These are phyloP conservation scores for Misgurnus mizolepis DNA, from an alignment of 2,113 vertebrate species.

Conservation along the genomic window DNA sequence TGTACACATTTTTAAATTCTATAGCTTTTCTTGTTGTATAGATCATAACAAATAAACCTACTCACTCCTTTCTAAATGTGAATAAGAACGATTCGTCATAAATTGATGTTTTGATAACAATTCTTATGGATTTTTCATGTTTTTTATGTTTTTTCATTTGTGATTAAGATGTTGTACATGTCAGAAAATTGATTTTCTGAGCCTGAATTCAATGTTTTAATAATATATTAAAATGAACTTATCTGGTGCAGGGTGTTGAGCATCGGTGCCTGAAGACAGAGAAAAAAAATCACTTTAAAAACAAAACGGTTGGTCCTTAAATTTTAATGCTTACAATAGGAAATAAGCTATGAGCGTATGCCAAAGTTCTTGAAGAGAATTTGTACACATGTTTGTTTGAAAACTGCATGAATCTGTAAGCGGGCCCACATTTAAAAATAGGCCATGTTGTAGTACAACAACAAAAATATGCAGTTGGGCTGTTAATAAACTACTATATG, in stretches of 20 bases:
- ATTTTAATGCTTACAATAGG: constrained; percentile 1
- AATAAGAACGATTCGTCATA: constrained; percentile 41
- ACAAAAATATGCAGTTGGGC: constrained; percentile 1
- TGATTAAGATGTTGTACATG: constrained; percentile 46
- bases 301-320: neutral
- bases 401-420: constrained; percentile 21
- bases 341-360: constrained; percentile 22
- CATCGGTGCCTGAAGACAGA: constrained; percentile 16
- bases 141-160: constrained; percentile 42
- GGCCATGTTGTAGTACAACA: constrained; percentile 1
- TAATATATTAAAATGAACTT: constrained; percentile 45
- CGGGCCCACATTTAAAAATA: neutral
- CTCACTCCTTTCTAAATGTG: constrained; percentile 44
- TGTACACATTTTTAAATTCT: constrained; percentile 26
- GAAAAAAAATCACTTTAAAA: neutral
- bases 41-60: constrained; percentile 30
- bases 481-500: constrained; percentile 19
- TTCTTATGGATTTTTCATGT: constrained; percentile 35
- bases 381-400: constrained; percentile 31
- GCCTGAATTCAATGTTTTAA: constrained; percentile 49
- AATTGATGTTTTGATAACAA: constrained; percentile 51
- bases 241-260: constrained; percentile 33
- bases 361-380: constrained; percentile 18
- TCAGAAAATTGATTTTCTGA: constrained; percentile 44
- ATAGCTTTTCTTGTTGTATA: constrained; percentile 46